Evolutionary conservation across 2,113 vertebrate species (phyloP).

Genomic region (Noturus placidus): DNA sequence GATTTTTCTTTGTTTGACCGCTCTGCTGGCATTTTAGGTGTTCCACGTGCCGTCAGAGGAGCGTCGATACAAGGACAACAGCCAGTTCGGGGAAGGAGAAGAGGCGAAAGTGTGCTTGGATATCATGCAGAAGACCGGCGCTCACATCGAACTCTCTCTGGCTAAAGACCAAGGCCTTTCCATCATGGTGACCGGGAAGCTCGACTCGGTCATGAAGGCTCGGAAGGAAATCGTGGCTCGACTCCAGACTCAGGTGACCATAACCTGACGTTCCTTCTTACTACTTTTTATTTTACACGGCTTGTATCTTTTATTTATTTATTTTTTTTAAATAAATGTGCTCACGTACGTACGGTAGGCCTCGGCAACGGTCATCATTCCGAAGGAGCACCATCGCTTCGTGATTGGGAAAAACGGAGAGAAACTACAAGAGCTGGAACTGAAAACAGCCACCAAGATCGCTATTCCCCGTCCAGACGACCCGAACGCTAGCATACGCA

Average conservation of each 20-base stretch:
- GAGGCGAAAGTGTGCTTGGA: slow-evolving; percentile 78
- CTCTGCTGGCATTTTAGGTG: slow-evolving; percentile 58
- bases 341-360: slow-evolving; percentile 35
- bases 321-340: background rate
- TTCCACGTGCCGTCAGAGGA: slow-evolving; percentile 80
- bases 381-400: slow-evolving; percentile 78
- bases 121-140: slow-evolving; percentile 80
- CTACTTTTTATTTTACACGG: background rate
- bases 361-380: slow-evolving; percentile 71
- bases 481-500: slow-evolving; percentile 73
- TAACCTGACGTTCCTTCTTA: background rate
- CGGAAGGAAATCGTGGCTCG: slow-evolving; percentile 79
- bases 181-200: slow-evolving; percentile 81
- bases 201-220: slow-evolving; percentile 79
- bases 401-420: slow-evolving; percentile 77
- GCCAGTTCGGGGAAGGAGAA: slow-evolving; percentile 79
- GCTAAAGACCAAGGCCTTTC: slow-evolving; percentile 81
- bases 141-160: slow-evolving; percentile 79
- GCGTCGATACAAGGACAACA: slow-evolving; percentile 81
- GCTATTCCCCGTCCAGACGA: slow-evolving; percentile 74
- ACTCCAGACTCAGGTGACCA: slow-evolving; percentile 76
- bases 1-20: background rate
- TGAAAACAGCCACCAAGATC: slow-evolving; percentile 77
- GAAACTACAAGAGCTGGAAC: slow-evolving; percentile 77
- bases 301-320: background rate